A percentile compares a stretch with the other conserved stretches of the same genome.
Evolutionary conservation across 2,113 vertebrate genomes (phyloP).

Genomic region (Emydura subglobosa): DNA sequence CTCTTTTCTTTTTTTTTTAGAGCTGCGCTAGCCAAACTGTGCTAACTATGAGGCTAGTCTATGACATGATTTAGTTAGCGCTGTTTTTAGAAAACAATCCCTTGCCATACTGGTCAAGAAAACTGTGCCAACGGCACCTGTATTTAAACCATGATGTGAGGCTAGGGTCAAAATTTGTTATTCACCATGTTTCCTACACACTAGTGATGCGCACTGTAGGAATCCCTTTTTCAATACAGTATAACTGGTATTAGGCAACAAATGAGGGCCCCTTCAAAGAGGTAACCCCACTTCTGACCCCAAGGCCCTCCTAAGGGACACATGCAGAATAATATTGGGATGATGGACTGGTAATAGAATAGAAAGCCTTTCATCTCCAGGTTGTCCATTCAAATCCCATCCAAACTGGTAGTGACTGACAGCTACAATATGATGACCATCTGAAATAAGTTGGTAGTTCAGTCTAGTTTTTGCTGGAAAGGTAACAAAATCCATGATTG

Average conservation of each 20-base stretch:
- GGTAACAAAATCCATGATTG: fast-evolving
- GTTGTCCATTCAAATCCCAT: neutral
- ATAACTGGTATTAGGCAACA: fast-evolving
- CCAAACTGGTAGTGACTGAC: fast-evolving
- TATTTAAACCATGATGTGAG: neutral
- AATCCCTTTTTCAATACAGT: fast-evolving
- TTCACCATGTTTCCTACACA: fast-evolving
- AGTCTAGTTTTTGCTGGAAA: neutral
- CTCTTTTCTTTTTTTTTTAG: too few species aligned
- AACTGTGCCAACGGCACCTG: neutral
- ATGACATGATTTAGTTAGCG: neutral
- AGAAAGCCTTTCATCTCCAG: neutral
- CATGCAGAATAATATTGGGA: neutral
- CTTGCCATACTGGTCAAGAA: fast-evolving
- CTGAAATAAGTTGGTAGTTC: fast-evolving
- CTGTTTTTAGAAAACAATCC: neutral
- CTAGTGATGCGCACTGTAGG: fast-evolving
- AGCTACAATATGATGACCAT: neutral
- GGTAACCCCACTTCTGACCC: fast-evolving
- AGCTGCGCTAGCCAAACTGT: fast-evolving
- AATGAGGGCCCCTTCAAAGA: fast-evolving
- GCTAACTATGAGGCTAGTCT: neutral
- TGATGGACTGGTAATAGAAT: neutral
- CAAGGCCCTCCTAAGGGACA: neutral
- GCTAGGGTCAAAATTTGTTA: fast-evolving